Evolutionary conservation across 2,113 vertebrate genomes (phyloP), one percentile per base, ranked within the genome.

Genomic region (Oxyura jamaicensis): DNA sequence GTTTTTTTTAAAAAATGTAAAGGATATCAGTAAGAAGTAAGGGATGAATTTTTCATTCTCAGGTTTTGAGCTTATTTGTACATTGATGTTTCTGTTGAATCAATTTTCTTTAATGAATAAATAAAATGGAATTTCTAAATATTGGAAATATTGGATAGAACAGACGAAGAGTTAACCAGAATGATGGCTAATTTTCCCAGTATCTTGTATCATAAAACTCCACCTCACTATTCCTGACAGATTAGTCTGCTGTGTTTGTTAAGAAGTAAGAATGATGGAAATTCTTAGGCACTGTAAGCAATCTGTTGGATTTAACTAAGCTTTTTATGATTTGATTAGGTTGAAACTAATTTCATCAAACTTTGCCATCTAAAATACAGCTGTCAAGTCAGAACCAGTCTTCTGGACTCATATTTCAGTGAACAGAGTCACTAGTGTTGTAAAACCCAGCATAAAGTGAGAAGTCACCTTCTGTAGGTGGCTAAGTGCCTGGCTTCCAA

Each of bases 31-130:
- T 83, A 82, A 96, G 86, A 76, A 95, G 56, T 65, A 36, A 28
- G 65, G 93, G 95, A 97, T 80, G 55, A 89, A 52, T 90, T 91
- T 86, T 48, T 95, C 88, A 68, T 50, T 85, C 83, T 96, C 81
- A 39, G 72, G 29, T 81, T 95, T 94, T 91, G 97, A 89, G 92
- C 97, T 97, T 96, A 83, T 97, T 98, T 98, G 93, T 91, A 91
- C n/a, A 5, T 96, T 71, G 46, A 92, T 91, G 46, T 78, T 97
- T 95, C 90, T 77, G 72, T 84, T 65, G 77, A 71, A 96, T 94
- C 82, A 55, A 46, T 95, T 96, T 96, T 90, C 73, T 90, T 92
- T 83, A 91, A 73, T 86, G 83, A 95, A 91, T 93, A 95, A 97
- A 96, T 88, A 88, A 96, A 94, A 82, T 26, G 44, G 89, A 84